Conservation (phyloP, 2,797 vertebrate genomes). For the Acridotheres tristis region DNA sequence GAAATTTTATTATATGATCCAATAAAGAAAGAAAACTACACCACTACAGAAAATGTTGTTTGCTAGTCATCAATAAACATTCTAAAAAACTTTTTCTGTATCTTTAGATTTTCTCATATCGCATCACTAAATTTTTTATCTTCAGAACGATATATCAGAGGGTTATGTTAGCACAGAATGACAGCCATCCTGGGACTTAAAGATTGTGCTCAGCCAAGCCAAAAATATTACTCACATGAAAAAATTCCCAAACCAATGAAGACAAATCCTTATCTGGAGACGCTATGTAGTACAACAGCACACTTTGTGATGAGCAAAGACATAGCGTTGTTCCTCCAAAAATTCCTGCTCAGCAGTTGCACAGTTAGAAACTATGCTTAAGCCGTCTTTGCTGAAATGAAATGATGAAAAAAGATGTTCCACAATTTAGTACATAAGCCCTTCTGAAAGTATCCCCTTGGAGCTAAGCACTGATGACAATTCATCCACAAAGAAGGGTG, state of each 20-base stretch:
- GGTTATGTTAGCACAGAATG: background rate
- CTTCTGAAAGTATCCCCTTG: background rate
- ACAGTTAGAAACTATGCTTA: background rate
- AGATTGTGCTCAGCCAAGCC: background rate
- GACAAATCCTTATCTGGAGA: background rate
- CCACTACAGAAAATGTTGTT: background rate
- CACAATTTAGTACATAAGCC: background rate
- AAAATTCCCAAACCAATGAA: background rate
- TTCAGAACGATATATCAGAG: background rate
- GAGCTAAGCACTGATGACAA: background rate
- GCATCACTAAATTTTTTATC: background rate
- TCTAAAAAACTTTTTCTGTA: background rate
- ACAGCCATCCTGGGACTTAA: background rate
- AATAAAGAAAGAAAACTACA: background rate
- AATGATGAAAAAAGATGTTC: background rate
- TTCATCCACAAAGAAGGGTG: background rate
- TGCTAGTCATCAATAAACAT: background rate
- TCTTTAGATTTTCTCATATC: background rate
- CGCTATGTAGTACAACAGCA: background rate
- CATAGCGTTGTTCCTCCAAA: background rate
- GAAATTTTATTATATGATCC: background rate
- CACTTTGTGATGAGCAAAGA: background rate
- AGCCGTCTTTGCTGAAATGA: background rate
- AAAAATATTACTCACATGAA: background rate
- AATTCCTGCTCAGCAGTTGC: background rate